Conservation (phyloP, 2,113 vertebrate species). For the Oncorhynchus gorbuscha region DNA sequence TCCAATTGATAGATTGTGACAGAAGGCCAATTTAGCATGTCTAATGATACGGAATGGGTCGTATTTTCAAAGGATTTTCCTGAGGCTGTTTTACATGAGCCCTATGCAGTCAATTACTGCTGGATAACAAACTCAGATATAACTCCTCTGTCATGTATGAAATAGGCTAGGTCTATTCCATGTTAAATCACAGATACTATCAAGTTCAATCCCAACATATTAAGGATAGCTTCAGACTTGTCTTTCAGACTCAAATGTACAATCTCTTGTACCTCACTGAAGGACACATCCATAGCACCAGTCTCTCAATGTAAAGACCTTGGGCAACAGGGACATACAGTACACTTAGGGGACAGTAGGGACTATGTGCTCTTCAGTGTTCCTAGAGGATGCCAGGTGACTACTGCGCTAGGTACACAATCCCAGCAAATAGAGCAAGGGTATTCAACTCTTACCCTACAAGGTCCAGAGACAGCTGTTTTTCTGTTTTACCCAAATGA, state of each 20-base stretch:
- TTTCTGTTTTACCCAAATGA: too few relatives aligned
- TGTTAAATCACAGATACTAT: too few relatives aligned
- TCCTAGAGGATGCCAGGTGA: too few relatives aligned
- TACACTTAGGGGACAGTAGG: not conserved
- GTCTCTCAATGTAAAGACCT: not conserved
- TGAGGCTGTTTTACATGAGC: conserved; percentile 11
- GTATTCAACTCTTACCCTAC: too few relatives aligned
- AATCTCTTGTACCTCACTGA: not conserved
- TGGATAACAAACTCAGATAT: not conserved
- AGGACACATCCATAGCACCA: not conserved
- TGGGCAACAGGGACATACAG: not conserved
- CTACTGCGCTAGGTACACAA: not conserved
- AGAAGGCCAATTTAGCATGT: conserved; percentile 25
- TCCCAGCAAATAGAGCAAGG: not conserved
- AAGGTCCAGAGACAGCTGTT: too few relatives aligned
- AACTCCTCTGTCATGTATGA: too few relatives aligned
- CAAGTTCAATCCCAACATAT: too few relatives aligned
- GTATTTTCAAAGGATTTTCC: not conserved
- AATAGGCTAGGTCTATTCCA: too few relatives aligned
- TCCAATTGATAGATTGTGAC: conserved; percentile 10
- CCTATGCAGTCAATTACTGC: not conserved
- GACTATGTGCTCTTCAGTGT: not conserved
- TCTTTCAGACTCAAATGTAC: too few relatives aligned
- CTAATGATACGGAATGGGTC: conserved; percentile 19
- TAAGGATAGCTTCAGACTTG: too few relatives aligned